phyloP scores from a whole-genome alignment of 2,888 invertebrate species.

The Cephus runcator region DNA sequence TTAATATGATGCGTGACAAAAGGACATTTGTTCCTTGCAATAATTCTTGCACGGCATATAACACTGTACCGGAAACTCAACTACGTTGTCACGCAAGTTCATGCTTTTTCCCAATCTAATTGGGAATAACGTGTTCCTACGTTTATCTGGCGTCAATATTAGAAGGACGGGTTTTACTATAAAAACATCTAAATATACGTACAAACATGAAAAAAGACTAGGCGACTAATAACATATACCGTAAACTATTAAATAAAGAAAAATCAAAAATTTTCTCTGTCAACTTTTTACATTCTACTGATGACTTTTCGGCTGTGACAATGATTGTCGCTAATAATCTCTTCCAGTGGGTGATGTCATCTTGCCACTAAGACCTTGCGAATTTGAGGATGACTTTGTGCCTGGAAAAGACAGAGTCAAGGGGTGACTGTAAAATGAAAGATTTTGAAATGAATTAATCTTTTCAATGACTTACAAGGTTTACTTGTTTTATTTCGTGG shows the following conservation, averaged over 20 bases:
- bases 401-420: slow-evolving; percentile 37
- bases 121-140: background rate
- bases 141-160: slow-evolving; percentile 9
- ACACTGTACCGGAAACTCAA: background rate
- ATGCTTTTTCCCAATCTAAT: background rate
- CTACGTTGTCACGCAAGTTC: background rate
- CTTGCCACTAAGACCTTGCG: slow-evolving; percentile 56
- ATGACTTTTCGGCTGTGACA: background rate
- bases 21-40: background rate
- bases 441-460: background rate
- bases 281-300: slow-evolving; percentile 6
- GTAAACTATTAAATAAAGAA: slow-evolving; percentile 51
- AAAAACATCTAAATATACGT: slow-evolving; percentile 41
- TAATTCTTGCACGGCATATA: background rate
- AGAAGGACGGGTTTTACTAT: slow-evolving; percentile 53
- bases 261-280: slow-evolving; percentile 18
- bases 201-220: slow-evolving; percentile 55
- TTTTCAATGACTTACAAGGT: slow-evolving; percentile 45
- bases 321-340: slow-evolving; percentile 52
- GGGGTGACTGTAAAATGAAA: background rate
- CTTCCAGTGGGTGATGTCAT: slow-evolving; percentile 57
- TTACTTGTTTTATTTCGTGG: slow-evolving; percentile 56
- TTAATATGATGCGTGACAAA: background rate
- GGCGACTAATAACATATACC: slow-evolving; percentile 43
- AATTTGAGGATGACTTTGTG: slow-evolving; percentile 59